Conservation (phyloP, 2,113 vertebrate species). For the Lampris incognitus region DNA sequence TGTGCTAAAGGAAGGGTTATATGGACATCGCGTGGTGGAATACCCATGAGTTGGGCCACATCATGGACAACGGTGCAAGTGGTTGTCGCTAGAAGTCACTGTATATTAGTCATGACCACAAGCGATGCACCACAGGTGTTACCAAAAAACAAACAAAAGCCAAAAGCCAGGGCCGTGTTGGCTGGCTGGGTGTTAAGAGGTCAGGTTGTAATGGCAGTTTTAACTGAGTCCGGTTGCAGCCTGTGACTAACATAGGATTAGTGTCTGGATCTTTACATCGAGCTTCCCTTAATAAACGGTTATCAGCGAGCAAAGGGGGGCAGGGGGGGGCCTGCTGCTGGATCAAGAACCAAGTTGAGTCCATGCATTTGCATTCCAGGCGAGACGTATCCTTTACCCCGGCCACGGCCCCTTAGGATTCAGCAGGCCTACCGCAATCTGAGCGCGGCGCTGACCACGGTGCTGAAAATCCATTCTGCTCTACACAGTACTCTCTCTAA, state of each 20-base stretch:
- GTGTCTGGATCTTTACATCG: conserved; percentile 42
- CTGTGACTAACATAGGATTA: conserved; percentile 50
- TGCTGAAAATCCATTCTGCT: conserved; percentile 66
- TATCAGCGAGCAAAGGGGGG: not conserved
- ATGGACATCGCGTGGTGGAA: conserved; percentile 8
- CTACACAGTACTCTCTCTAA: not conserved
- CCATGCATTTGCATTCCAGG: conserved; percentile 42
- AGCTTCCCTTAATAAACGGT: conserved; percentile 47
- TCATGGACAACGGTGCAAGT: conserved; percentile 46
- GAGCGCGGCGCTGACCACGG: conserved; percentile 71
- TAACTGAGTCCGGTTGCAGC: conserved; percentile 46
- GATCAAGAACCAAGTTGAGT: conserved; percentile 40
- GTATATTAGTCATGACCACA: conserved; percentile 38
- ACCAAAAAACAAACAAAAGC: not conserved
- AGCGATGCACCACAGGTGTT: conserved; percentile 19
- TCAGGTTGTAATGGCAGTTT: conserved; percentile 38
- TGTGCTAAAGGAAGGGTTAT: conserved; percentile 4
- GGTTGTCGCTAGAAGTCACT: conserved; percentile 39
- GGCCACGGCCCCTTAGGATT: conserved; percentile 37
- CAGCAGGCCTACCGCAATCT: conserved; percentile 42
- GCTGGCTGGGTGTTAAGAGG: too few relatives aligned
- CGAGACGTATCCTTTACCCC: conserved; percentile 56
- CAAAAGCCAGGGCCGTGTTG: too few relatives aligned
- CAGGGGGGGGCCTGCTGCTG: not conserved
- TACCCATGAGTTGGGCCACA: conserved; percentile 13